Conservation (phyloP, 35 echinoderm and acorn worm species). For the Antedon bifida region DNA sequence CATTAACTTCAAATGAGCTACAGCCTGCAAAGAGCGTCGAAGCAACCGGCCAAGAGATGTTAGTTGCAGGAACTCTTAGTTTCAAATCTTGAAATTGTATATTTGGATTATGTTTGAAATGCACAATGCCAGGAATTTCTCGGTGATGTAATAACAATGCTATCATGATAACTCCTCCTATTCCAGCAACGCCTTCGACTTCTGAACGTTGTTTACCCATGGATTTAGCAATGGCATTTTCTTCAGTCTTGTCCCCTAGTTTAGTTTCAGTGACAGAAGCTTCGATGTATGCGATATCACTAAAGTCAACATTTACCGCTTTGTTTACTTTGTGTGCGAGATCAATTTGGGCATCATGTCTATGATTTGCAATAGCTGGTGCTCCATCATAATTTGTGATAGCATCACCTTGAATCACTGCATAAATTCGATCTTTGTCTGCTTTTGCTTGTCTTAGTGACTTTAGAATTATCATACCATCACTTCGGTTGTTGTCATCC, state of each 20-base stretch:
- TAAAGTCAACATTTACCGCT: slow-evolving; percentile 12
- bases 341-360: slow-evolving; percentile 28
- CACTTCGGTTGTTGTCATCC: slow-evolving; percentile 13
- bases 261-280: slow-evolving; percentile 32
- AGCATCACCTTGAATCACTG: slow-evolving; percentile 29
- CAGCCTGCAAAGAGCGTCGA: slow-evolving; percentile 22
- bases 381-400: slow-evolving; percentile 40
- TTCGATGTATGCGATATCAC: slow-evolving; percentile 26
- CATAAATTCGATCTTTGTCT: slow-evolving; percentile 42
- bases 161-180: slow-evolving; percentile 49
- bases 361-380: slow-evolving; percentile 32
- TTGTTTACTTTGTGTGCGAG: slow-evolving; percentile 2
- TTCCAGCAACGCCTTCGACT: slow-evolving; percentile 40
- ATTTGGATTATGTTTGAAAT: slow-evolving; percentile 46
- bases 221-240: slow-evolving; percentile 21
- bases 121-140: slow-evolving; percentile 29
- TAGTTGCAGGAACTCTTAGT: slow-evolving; percentile 16
- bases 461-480: slow-evolving; percentile 13
- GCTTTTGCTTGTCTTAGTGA: neutral
- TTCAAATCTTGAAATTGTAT: slow-evolving; percentile 22
- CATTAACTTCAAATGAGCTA: slow-evolving; percentile 56
- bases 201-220: neutral
- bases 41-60: slow-evolving; percentile 23
- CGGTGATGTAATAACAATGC: slow-evolving; percentile 21
- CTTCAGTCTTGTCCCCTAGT: slow-evolving; percentile 35